Conservation (phyloP, 2,888 invertebrate species). For the Bellardia bayeri region DNA sequence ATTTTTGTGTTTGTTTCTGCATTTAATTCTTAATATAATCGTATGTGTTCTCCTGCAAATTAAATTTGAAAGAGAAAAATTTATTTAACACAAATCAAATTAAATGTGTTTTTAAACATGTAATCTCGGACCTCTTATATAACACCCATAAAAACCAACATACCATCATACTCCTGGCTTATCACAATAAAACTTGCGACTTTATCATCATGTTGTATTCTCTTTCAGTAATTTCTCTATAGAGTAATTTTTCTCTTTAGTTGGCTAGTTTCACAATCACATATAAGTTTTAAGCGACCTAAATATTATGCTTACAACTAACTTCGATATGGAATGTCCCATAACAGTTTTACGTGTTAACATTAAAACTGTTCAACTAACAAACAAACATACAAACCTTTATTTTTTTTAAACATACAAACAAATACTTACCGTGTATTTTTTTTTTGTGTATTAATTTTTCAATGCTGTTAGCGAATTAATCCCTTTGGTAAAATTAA, state of each 20-base stretch:
- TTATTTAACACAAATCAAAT: conserved; percentile 33
- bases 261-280: neutral
- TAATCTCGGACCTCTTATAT: conserved; percentile 17
- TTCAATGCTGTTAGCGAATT: conserved; percentile 65
- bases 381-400: conserved; percentile 10
- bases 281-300: neutral
- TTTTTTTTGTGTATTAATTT: conserved; percentile 20
- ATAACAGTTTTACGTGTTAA: conserved; percentile 16
- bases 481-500: conserved; percentile 74
- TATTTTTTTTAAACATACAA: neutral
- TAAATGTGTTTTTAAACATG: conserved; percentile 46
- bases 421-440: neutral
- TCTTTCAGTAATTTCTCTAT: neutral
- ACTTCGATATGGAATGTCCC: neutral
- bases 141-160: neutral
- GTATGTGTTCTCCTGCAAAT: conserved; percentile 1
- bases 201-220: conserved; percentile 40
- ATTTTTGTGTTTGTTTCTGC: neutral
- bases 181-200: conserved; percentile 39
- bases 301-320: neutral
- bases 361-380: conserved; percentile 21
- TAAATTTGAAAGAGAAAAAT: neutral
- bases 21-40: neutral
- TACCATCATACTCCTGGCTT: neutral
- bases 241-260: neutral